Percentiles rank a stretch among this genome's conserved stretches.
Conservation (phyloP, 2,888 invertebrate species). For the Mesorhabditis belari region DNA sequence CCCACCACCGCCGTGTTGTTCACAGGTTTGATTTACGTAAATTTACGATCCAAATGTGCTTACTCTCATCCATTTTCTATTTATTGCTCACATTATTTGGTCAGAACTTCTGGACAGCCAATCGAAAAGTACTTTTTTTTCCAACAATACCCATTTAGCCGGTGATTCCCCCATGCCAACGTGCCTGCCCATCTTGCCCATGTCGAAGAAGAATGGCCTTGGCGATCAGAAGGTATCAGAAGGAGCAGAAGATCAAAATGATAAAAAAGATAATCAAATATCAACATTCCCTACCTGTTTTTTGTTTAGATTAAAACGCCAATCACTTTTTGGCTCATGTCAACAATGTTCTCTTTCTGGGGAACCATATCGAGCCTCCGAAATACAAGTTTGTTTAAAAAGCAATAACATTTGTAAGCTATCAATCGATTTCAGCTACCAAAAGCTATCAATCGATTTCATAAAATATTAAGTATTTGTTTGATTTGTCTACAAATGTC, state of each 20-base stretch:
- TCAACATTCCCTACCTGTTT: too few relatives aligned
- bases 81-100: too few relatives aligned
- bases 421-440: too few relatives aligned
- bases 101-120: too few relatives aligned
- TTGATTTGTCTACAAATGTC: too few relatives aligned
- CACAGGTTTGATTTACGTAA: neutral
- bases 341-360: neutral
- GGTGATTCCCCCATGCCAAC: neutral
- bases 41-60: too few relatives aligned
- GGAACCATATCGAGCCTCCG: too few relatives aligned
- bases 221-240: neutral
- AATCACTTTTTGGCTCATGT: neutral
- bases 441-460: too few relatives aligned
- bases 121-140: neutral
- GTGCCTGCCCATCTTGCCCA: neutral
- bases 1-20: too few relatives aligned
- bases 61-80: too few relatives aligned
- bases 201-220: neutral
- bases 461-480: too few relatives aligned
- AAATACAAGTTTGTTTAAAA: neutral
- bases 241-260: neutral
- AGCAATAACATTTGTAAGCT: neutral
- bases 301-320: neutral
- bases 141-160: neutral
- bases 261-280: too few relatives aligned